A percentile compares a stretch with the other conserved stretches of the same genome.
Conservation (phyloP, 2,113 vertebrate genomes). For the Semicossyphus pulcher region DNA sequence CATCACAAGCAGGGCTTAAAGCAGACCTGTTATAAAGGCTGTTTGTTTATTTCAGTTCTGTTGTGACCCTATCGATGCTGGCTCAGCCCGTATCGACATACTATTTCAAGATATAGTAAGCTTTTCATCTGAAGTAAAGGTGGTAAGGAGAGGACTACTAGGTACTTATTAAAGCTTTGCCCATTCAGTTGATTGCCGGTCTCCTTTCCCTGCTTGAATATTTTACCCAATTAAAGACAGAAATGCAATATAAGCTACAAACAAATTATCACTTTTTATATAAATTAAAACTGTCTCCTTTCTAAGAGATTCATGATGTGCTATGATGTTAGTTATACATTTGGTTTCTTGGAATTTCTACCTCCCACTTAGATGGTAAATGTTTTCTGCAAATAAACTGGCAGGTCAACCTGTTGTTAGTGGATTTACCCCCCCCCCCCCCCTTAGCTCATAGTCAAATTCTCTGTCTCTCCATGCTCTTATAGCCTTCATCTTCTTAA, state of each 20-base stretch:
- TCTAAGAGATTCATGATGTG: background rate
- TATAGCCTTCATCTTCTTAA: slow-evolving; percentile 54
- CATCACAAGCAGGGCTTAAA: no score
- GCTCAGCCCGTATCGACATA: no score
- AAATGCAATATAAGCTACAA: no score
- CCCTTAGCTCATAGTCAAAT: slow-evolving; percentile 6
- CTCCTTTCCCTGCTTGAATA: no score
- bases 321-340: background rate
- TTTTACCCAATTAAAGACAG: no score
- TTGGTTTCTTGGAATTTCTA: background rate
- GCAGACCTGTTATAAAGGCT: background rate
- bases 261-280: no score
- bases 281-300: no score
- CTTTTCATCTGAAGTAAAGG: background rate
- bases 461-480: slow-evolving; percentile 30
- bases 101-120: background rate
- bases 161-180: no score
- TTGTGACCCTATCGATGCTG: background rate
- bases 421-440: background rate
- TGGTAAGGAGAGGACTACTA: no score
- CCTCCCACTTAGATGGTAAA: background rate
- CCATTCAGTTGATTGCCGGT: no score
- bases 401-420: slow-evolving; percentile 11
- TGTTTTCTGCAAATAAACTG: slow-evolving; percentile 4
- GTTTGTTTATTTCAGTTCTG: background rate